Conservation (phyloP, 2,113 vertebrate genomes). For the Fregata magnificens region DNA sequence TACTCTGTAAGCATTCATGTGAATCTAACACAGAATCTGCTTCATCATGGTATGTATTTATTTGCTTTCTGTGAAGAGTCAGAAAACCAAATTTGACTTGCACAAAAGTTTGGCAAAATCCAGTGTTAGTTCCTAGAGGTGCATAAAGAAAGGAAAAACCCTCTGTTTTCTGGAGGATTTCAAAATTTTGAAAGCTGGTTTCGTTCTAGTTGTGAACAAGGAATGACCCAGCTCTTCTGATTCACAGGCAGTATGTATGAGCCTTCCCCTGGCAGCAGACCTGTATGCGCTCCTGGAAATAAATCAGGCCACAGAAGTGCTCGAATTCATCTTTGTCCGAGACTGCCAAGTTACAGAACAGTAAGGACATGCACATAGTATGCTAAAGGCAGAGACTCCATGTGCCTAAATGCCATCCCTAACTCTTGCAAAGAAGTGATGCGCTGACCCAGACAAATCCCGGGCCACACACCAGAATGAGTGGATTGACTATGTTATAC, state of each 20-base stretch:
- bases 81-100: background rate
- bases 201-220: background rate
- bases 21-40: background rate
- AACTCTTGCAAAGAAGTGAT: background rate
- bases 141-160: background rate
- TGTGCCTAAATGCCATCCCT: background rate
- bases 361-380: background rate
- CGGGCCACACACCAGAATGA: background rate
- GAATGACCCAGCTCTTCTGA: background rate
- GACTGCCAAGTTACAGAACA: background rate
- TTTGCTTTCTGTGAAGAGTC: background rate
- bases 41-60: background rate
- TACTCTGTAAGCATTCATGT: background rate
- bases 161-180: background rate
- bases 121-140: background rate
- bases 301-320: background rate
- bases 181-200: background rate
- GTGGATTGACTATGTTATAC: background rate
- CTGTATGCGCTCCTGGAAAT: background rate
- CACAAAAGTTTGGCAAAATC: background rate
- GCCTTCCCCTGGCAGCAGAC: background rate
- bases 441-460: background rate
- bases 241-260: background rate
- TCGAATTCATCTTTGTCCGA: background rate
- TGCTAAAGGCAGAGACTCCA: background rate